Evolutionary conservation across 2,113 vertebrate genomes (phyloP).

Genomic region (Epinephelus fuscoguttatus): DNA sequence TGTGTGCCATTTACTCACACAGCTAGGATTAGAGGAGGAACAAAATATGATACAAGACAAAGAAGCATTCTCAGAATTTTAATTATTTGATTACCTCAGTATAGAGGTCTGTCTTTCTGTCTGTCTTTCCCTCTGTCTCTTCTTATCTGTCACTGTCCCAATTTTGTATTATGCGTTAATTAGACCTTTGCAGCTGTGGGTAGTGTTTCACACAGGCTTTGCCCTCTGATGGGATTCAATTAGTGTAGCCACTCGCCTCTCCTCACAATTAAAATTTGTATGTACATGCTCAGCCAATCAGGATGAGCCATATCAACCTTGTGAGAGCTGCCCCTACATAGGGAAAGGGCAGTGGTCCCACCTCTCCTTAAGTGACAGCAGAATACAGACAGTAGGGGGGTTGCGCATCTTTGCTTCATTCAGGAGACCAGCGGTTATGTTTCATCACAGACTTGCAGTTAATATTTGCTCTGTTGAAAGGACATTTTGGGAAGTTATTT

Average conservation of each 20-base stretch:
- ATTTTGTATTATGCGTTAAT: conserved; percentile 54
- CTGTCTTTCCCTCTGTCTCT: conserved; percentile 10
- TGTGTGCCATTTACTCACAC: conserved; percentile 50
- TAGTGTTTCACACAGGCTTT: conserved; percentile 30
- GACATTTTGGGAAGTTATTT: not conserved
- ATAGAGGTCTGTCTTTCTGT: conserved; percentile 12
- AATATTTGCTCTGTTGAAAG: not conserved
- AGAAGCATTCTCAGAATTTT: conserved; percentile 49
- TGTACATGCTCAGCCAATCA: conserved; percentile 52
- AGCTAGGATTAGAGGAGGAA: conserved; percentile 29
- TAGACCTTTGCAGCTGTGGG: conserved; percentile 30
- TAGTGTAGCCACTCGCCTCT: conserved; percentile 38
- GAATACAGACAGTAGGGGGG: not conserved
- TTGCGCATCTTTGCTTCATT: not conserved
- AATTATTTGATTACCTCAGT: conserved; percentile 40
- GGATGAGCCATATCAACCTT: conserved; percentile 37
- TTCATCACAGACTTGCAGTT: not conserved
- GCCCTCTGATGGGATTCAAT: conserved; percentile 55
- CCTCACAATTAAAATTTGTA: conserved; percentile 53
- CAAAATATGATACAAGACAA: conserved; percentile 44
- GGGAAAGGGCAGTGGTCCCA: conserved; percentile 22
- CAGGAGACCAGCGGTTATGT: not conserved
- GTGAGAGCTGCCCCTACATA: conserved; percentile 16
- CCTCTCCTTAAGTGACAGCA: conserved; percentile 27
- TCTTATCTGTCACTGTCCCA: conserved; percentile 43